phyloP scores from a whole-genome alignment of 2,113 vertebrate species.

The Tetrax tetrax region DNA sequence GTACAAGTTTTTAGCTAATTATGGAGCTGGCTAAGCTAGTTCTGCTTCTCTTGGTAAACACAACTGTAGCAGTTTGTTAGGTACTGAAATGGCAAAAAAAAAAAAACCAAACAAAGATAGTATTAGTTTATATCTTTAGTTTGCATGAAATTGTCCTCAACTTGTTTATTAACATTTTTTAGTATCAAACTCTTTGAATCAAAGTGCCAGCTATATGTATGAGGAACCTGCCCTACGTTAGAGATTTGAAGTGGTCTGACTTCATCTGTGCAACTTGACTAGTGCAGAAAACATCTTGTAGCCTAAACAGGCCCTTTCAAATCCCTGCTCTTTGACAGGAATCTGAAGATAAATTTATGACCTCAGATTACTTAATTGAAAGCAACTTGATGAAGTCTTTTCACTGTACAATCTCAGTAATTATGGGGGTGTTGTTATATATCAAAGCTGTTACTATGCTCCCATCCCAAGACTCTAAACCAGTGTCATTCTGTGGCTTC shows the following conservation, averaged over 20 bases:
- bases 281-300: neutral
- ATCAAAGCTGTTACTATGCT: neutral
- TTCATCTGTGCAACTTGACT: neutral
- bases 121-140: neutral
- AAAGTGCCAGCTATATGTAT: neutral
- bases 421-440: neutral
- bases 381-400: neutral
- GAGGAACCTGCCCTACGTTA: neutral
- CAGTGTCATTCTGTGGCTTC: neutral
- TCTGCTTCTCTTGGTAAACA: neutral
- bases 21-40: neutral
- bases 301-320: neutral
- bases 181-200: neutral
- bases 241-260: neutral
- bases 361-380: neutral
- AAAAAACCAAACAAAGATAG: neutral
- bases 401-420: neutral
- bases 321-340: neutral
- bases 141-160: neutral
- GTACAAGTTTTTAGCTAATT: neutral
- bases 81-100: neutral
- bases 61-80: neutral
- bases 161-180: neutral
- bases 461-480: neutral
- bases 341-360: neutral